Percentiles rank a stretch among this genome's conserved stretches.
Conservation (phyloP, 2,113 vertebrate species). For the Cyprinodon variegatus region DNA sequence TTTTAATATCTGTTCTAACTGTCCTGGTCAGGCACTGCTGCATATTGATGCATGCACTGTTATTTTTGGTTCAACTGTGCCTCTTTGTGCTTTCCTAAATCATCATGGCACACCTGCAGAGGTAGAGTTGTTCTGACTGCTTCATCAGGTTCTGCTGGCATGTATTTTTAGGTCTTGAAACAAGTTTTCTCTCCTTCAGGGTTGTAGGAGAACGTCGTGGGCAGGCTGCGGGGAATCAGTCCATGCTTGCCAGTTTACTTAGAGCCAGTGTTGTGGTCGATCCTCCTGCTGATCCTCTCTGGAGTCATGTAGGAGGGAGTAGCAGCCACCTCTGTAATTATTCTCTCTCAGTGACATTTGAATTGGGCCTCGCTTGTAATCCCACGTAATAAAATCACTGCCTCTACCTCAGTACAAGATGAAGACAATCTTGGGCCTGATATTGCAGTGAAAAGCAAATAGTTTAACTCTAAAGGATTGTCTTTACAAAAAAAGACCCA, state of each 20-base stretch:
- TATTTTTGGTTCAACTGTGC: conserved; percentile 11
- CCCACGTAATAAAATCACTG: conserved; percentile 14
- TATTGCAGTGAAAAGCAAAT: background rate
- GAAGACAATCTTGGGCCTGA: background rate
- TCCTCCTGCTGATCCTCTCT: conserved; percentile 58
- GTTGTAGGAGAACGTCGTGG: conserved; percentile 18
- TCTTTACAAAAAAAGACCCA: background rate
- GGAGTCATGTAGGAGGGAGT: conserved; percentile 58
- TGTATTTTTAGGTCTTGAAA: conserved; percentile 36
- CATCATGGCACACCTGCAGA: background rate
- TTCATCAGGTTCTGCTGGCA: background rate
- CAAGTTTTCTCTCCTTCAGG: background rate
- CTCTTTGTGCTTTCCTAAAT: background rate
- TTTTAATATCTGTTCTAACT: background rate
- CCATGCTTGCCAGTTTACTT: conserved; percentile 24
- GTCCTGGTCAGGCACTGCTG: conserved; percentile 10
- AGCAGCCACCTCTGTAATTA: conserved; percentile 66
- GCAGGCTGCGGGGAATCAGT: conserved; percentile 23
- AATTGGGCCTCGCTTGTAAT: conserved; percentile 48
- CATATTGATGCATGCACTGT: conserved; percentile 2
- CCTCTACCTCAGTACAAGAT: conserved; percentile 25
- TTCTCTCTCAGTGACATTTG: conserved; percentile 63
- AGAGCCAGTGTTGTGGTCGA: conserved; percentile 44
- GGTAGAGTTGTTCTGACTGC: conserved; percentile 15
- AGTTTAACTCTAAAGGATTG: background rate